These are phyloP conservation scores for Myotis pilosus DNA, from an alignment of 2,797 vertebrate species.

Conservation along the genomic window DNA sequence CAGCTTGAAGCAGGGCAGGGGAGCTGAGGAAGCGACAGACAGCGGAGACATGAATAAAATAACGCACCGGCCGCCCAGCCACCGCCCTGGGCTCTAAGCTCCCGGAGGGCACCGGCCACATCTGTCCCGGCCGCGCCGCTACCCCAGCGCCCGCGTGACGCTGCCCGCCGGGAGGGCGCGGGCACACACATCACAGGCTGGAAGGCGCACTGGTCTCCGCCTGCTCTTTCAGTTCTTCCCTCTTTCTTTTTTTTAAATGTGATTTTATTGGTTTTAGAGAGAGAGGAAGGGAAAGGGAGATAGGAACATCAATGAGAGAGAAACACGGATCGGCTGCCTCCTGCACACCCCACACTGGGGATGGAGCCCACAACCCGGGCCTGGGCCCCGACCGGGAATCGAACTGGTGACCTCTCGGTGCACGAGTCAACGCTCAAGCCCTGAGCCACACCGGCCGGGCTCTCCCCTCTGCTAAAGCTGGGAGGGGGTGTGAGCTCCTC, in stretches of 20 bases:
- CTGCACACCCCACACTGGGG: too few species aligned
- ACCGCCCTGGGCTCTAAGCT: background rate
- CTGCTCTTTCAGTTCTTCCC: background rate
- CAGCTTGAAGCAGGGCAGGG: accelerated
- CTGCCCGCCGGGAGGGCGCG: accelerated
- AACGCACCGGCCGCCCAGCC: accelerated
- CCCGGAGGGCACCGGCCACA: background rate
- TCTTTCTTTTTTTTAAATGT: background rate
- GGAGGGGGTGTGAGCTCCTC: background rate
- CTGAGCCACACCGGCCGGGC: too few species aligned
- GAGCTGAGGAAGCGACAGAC: accelerated
- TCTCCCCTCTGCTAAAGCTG: background rate
- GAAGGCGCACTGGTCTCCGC: too few species aligned
- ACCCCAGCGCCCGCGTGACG: background rate
- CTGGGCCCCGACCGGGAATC: too few species aligned
- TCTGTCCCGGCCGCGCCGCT: background rate
- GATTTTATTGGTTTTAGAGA: too few species aligned
- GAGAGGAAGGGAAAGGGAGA: too few species aligned
- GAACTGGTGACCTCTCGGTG: too few species aligned
- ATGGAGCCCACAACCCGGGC: too few species aligned
- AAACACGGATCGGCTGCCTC: too few species aligned
- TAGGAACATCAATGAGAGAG: too few species aligned
- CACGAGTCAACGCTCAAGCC: too few species aligned
- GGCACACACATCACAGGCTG: accelerated
- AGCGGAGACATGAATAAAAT: background rate